These are phyloP conservation scores for Poeciliopsis turrubarensis DNA, from an alignment of 2,113 vertebrate genomes.

Conservation along the genomic window DNA sequence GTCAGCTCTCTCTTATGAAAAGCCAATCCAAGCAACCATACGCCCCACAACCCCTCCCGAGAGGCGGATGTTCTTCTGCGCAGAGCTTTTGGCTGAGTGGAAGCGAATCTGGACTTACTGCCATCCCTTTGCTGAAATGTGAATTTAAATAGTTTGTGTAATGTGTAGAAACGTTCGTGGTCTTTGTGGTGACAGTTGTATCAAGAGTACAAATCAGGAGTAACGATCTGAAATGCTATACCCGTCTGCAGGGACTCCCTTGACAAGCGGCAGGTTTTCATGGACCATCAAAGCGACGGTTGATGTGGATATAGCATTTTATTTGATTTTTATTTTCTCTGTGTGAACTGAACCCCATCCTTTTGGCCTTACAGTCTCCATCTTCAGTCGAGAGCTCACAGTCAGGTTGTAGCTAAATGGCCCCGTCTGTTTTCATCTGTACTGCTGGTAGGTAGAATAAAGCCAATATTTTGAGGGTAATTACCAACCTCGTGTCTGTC, in stretches of 20 bases:
- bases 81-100: conserved; percentile 27
- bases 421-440: conserved; percentile 60
- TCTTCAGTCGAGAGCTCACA: conserved; percentile 38
- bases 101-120: conserved; percentile 46
- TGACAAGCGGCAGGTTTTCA: conserved; percentile 25
- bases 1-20: conserved; percentile 32
- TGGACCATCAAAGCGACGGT: conserved; percentile 18
- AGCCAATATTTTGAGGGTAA: conserved; percentile 52
- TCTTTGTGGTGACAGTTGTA: conserved; percentile 70
- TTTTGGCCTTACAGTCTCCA: conserved; percentile 61
- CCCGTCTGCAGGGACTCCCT: conserved; percentile 48
- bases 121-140: conserved; percentile 69
- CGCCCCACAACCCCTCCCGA: conserved; percentile 1
- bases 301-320: conserved; percentile 50
- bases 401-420: conserved; percentile 63
- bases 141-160: conserved; percentile 64
- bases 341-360: conserved; percentile 50
- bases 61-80: conserved; percentile 32
- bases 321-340: conserved; percentile 17
- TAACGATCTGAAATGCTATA: conserved; percentile 53
- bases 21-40: conserved; percentile 53
- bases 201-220: conserved; percentile 49
- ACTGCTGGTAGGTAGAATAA: conserved; percentile 74
- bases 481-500: conserved; percentile 46
- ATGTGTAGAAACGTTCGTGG: conserved; percentile 63